Percentiles rank a stretch among this genome's conserved stretches.
phyloP scores from a whole-genome alignment of 2,888 invertebrate genomes.

The Electrophaes corylata region DNA sequence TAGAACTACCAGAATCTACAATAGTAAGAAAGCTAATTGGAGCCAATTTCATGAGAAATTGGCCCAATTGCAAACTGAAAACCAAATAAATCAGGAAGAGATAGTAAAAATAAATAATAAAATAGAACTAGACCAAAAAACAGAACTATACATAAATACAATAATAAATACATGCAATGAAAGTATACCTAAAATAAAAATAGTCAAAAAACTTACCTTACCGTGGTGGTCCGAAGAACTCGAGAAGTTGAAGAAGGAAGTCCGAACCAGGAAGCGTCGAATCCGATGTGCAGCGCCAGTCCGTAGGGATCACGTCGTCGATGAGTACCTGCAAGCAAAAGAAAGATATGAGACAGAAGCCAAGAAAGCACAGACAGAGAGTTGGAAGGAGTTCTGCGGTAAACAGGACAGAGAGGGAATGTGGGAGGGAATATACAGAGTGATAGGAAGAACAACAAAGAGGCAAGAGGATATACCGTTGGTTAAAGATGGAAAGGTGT shows the following conservation, averaged over 20 bases:
- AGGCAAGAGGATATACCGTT: conserved; percentile 15
- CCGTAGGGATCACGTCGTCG: conserved; percentile 3
- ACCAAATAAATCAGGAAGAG: conserved; percentile 5
- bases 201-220: conserved; percentile 4
- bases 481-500: neutral
- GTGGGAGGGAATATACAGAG: conserved; percentile 28
- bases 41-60: neutral
- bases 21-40: no score
- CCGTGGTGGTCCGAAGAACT: conserved; percentile 28
- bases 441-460: conserved; percentile 9
- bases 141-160: neutral
- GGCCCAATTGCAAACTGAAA: neutral
- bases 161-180: no score
- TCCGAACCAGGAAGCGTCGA: conserved; percentile 6
- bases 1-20: no score
- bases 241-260: neutral
- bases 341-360: conserved; percentile 1
- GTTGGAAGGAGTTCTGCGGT: conserved; percentile 36
- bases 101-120: conserved; percentile 13
- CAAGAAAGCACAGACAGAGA: conserved; percentile 20
- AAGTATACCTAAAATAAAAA: conserved; percentile 15
- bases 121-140: conserved; percentile 4
- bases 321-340: conserved; percentile 18
- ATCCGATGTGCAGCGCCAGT: conserved; percentile 2
- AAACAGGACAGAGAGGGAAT: conserved; percentile 23